Evolutionary conservation across 2,113 vertebrate genomes (phyloP).

Genomic region (Rafetus swinhoei): DNA sequence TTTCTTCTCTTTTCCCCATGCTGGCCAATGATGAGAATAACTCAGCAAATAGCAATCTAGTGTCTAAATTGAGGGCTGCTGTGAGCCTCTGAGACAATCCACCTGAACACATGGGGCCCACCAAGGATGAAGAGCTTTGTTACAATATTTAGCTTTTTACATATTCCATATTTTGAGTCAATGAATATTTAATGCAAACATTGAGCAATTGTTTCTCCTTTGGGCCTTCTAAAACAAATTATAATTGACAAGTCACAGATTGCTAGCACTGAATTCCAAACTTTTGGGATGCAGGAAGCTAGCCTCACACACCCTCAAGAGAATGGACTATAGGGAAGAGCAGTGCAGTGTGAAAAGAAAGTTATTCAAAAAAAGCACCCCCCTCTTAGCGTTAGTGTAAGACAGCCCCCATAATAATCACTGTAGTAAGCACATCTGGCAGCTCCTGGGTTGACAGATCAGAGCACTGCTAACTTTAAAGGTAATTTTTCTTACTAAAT

Average conservation of each 20-base stretch:
- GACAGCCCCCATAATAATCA: neutral
- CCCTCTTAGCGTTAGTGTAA: neutral
- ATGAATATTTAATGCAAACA: neutral
- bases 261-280: neutral
- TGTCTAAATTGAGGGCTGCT: too few species aligned
- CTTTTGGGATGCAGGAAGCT: neutral
- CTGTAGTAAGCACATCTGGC: neutral
- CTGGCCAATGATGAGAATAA: too few species aligned
- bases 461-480: neutral
- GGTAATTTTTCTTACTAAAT: neutral
- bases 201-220: neutral
- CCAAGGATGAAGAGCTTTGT: too few species aligned
- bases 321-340: neutral
- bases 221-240: neutral
- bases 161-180: neutral
- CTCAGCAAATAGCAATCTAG: too few species aligned
- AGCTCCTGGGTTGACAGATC: neutral
- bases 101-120: too few species aligned
- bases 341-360: neutral
- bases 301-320: neutral
- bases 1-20: too few species aligned
- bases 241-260: neutral
- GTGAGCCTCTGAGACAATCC: too few species aligned
- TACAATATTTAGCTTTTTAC: neutral
- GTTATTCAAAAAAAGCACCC: neutral